Conservation (phyloP, 2,797 vertebrate genomes). For the Uromys caudimaculatus region DNA sequence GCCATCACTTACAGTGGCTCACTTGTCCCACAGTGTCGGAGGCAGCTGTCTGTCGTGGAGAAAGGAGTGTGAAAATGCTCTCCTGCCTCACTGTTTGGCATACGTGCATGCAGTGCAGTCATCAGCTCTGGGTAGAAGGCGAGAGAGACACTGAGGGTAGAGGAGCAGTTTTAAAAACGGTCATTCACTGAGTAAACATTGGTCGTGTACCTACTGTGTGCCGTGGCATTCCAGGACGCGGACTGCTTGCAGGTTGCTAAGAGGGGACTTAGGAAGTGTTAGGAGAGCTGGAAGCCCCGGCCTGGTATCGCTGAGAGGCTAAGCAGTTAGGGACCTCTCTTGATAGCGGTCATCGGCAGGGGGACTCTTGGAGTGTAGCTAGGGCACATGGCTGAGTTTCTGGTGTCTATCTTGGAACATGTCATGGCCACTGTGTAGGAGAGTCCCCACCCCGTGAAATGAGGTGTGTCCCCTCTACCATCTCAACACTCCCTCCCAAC, state of each 20-base stretch:
- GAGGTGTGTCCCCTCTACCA: neutral
- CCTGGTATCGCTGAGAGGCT: neutral
- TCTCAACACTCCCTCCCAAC: too few relatives aligned
- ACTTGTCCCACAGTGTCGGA: neutral
- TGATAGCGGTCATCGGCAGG: neutral
- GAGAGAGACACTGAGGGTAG: neutral
- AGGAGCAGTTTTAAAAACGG: neutral
- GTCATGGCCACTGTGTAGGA: too few relatives aligned
- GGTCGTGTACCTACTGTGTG: neutral
- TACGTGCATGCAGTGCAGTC: neutral
- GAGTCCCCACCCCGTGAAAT: neutral
- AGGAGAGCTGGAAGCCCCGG: neutral
- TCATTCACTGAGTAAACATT: neutral
- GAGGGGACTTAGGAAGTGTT: neutral
- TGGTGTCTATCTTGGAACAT: accelerated
- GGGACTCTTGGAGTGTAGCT: neutral
- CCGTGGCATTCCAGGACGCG: neutral
- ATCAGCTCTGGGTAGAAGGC: neutral
- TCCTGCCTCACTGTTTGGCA: neutral
- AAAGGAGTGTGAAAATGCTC: neutral
- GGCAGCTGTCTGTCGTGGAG: neutral
- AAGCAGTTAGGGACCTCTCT: neutral
- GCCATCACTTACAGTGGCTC: neutral
- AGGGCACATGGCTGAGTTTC: accelerated
- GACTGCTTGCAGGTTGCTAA: neutral